phyloP scores from a whole-genome alignment of 2,888 invertebrate species.

The Plutella xylostella region DNA sequence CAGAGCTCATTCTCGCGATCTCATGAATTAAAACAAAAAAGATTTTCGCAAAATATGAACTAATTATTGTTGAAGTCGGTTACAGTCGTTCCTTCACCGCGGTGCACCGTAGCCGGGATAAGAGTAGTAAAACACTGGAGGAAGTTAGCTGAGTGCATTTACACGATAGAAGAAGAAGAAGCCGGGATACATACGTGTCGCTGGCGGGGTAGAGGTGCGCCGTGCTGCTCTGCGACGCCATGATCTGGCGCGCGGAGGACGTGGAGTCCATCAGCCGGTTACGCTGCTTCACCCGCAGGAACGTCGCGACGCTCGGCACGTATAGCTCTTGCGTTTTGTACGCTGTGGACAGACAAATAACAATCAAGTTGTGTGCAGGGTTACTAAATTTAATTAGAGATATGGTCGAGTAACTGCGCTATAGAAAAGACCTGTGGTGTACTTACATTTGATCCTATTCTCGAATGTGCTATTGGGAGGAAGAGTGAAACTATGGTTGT shows the following conservation, averaged over 20 bases:
- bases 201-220: slow-evolving; percentile 30
- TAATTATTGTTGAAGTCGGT: too few species aligned
- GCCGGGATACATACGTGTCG: too few species aligned
- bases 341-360: slow-evolving; percentile 10
- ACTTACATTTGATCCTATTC: slow-evolving; percentile 2
- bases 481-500: slow-evolving; percentile 7
- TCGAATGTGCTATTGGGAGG: background rate
- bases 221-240: slow-evolving; percentile 63
- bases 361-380: background rate
- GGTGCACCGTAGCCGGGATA: too few species aligned
- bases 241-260: slow-evolving; percentile 71
- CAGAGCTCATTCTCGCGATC: too few species aligned
- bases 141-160: too few species aligned
- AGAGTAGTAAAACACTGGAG: too few species aligned
- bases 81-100: too few species aligned
- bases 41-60: too few species aligned
- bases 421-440: background rate
- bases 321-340: slow-evolving; percentile 61
- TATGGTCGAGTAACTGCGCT: background rate
- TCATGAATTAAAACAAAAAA: too few species aligned
- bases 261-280: slow-evolving; percentile 72
- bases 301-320: slow-evolving; percentile 72
- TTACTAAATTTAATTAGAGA: background rate
- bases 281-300: slow-evolving; percentile 71
- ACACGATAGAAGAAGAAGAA: too few species aligned